phyloP scores from a whole-genome alignment of 2,113 vertebrate genomes.

The Lontra canadensis region DNA sequence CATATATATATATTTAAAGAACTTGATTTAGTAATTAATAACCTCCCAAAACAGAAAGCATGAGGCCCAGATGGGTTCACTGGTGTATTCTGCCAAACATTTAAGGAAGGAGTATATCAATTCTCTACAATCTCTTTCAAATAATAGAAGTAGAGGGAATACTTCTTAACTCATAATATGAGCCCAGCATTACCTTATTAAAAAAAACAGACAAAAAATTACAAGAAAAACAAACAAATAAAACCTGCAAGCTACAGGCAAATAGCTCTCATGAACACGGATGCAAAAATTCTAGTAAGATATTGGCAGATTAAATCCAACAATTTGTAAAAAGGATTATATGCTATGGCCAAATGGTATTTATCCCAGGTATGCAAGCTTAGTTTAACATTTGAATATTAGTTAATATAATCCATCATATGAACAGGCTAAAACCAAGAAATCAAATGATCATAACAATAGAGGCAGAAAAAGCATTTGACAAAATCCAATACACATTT shows the following conservation, averaged over 20 bases:
- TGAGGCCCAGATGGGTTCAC: background rate
- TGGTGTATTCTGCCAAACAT: background rate
- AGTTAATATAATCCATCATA: background rate
- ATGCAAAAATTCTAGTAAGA: background rate
- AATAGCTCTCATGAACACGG: background rate
- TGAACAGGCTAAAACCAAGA: background rate
- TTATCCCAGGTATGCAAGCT: background rate
- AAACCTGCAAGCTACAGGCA: background rate
- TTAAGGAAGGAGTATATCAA: background rate
- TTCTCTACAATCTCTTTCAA: background rate
- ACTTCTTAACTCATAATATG: background rate
- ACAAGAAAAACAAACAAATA: background rate
- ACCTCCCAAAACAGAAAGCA: background rate
- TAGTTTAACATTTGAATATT: background rate
- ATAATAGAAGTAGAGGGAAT: background rate
- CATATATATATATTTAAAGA: background rate
- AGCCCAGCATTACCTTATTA: background rate
- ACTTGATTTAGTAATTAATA: background rate
- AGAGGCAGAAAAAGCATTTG: background rate
- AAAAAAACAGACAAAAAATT: background rate
- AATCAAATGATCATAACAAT: background rate
- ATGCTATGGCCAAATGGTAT: background rate
- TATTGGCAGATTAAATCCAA: background rate
- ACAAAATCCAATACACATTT: background rate
- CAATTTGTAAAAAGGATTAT: background rate